Evolutionary conservation across 2,113 vertebrate genomes (phyloP).

Genomic region (Pelobates fuscus): DNA sequence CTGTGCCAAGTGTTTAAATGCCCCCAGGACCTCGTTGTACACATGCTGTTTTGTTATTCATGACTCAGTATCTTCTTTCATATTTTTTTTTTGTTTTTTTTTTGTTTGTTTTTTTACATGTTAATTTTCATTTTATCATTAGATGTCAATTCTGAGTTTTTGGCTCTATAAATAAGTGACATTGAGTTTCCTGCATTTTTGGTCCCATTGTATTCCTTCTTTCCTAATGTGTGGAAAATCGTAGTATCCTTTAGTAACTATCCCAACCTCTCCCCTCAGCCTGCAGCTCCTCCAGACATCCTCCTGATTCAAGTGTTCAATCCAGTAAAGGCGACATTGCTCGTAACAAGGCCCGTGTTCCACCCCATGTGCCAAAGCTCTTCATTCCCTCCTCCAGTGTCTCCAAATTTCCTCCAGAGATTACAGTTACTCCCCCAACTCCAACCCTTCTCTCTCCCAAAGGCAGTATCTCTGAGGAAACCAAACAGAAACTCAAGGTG

Average conservation of each 20-base stretch:
- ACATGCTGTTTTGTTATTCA: too few species aligned
- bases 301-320: slow-evolving; percentile 66
- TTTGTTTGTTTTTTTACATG: too few species aligned
- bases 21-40: too few species aligned
- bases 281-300: slow-evolving; percentile 60
- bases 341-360: slow-evolving; percentile 82
- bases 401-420: slow-evolving; percentile 96
- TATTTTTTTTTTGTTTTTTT: too few species aligned
- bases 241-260: background rate
- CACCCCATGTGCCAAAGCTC: slow-evolving; percentile 94
- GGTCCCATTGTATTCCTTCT: background rate
- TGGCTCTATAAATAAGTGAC: too few species aligned
- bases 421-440: slow-evolving; percentile 96
- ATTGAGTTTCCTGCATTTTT: too few species aligned
- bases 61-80: too few species aligned
- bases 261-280: slow-evolving; percentile 60
- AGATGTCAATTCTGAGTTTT: too few species aligned
- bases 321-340: slow-evolving; percentile 76
- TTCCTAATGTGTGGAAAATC: background rate
- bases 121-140: too few species aligned
- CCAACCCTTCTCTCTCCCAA: slow-evolving; percentile 96
- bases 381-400: slow-evolving; percentile 86
- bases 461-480: slow-evolving; percentile 98
- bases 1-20: too few species aligned
- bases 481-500: slow-evolving; percentile 97